Conservation (phyloP, 1,140 invertebrate species). For the Littorina saxatilis region DNA sequence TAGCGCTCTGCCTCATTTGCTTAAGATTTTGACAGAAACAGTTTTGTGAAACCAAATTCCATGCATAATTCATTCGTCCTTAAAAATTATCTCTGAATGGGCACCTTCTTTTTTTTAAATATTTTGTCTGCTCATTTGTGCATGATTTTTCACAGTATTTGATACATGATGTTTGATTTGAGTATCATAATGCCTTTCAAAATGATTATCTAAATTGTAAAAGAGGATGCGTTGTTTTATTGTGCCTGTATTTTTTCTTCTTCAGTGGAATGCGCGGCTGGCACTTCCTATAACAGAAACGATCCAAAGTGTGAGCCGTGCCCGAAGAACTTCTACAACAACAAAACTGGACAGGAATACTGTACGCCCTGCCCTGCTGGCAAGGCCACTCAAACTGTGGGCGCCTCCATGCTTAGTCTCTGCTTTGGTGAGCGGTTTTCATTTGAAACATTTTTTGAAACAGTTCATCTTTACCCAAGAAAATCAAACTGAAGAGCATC, state of each 20-base stretch:
- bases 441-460: not conserved
- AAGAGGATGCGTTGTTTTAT: too few relatives aligned
- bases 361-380: not conserved
- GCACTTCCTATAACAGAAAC: not conserved
- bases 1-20: too few relatives aligned
- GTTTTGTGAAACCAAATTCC: not conserved
- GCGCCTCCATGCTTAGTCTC: not conserved
- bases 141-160: too few relatives aligned
- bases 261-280: not conserved
- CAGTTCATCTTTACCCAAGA: too few relatives aligned
- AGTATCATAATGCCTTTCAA: too few relatives aligned
- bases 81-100: too few relatives aligned
- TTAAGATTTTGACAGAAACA: too few relatives aligned
- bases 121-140: too few relatives aligned
- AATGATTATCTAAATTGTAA: too few relatives aligned
- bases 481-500: too few relatives aligned
- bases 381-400: not conserved
- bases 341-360: not conserved
- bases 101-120: too few relatives aligned
- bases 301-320: not conserved
- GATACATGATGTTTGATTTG: too few relatives aligned
- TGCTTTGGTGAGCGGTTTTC: not conserved
- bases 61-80: not conserved
- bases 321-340: constrained; percentile 21
- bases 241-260: not conserved